These are phyloP conservation scores for Drosophila histrio DNA, from an alignment of 2,888 invertebrate species.

Conservation along the genomic window DNA sequence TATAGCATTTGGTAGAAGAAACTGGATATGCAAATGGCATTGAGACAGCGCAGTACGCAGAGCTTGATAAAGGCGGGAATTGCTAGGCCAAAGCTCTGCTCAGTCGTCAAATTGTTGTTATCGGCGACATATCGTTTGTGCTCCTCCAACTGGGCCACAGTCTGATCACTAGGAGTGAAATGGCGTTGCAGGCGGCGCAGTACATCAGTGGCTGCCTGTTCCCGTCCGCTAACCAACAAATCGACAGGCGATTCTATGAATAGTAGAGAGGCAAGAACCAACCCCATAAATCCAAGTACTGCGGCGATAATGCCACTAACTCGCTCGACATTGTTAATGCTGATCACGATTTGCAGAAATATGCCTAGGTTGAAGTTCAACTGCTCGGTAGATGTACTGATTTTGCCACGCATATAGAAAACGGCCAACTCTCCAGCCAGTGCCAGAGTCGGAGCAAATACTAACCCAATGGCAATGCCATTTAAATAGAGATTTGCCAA, in stretches of 20 bases:
- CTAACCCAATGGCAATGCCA: conserved; percentile 75
- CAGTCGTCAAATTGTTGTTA: conserved; percentile 28
- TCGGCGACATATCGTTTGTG: conserved; percentile 61
- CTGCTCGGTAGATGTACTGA: conserved; percentile 52
- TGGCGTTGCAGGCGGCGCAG: conserved; percentile 63
- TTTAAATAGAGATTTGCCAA: conserved; percentile 68
- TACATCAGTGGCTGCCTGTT: conserved; percentile 58
- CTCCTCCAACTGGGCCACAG: conserved; percentile 56
- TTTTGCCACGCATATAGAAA: conserved; percentile 59
- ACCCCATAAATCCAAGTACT: conserved; percentile 46
- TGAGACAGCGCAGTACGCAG: conserved; percentile 59
- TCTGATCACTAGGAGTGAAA: conserved; percentile 37
- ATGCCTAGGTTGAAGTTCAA: conserved; percentile 66
- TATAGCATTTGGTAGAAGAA: conserved; percentile 15
- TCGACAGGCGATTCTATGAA: conserved; percentile 70
- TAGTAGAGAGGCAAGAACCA: conserved; percentile 35
- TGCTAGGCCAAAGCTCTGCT: conserved; percentile 32
- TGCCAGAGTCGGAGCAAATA: conserved; percentile 65
- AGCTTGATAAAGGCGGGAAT: conserved; percentile 61
- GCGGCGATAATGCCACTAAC: conserved; percentile 52
- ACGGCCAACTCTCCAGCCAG: conserved; percentile 69
- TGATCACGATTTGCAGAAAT: conserved; percentile 63
- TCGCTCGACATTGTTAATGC: conserved; percentile 29
- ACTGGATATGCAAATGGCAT: conserved; percentile 54
- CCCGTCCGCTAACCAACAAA: conserved; percentile 48